Conservation (phyloP, 2,888 invertebrate species). For the Lepidochrysops patricia region DNA sequence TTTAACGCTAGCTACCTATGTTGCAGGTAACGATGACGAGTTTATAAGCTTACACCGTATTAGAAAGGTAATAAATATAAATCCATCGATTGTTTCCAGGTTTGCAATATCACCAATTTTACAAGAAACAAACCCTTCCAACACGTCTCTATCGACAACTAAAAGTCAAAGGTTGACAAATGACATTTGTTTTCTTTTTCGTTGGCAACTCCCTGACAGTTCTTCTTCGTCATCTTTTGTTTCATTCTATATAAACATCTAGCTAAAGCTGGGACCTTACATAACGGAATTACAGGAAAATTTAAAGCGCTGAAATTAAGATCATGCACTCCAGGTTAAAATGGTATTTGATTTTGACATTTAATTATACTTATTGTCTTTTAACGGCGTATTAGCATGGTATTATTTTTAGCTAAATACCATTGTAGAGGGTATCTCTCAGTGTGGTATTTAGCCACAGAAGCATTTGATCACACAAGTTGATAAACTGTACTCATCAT, state of each 20-base stretch:
- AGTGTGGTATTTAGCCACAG: no score
- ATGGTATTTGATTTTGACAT: not conserved
- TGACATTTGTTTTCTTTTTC: not conserved
- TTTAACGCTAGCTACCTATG: not conserved
- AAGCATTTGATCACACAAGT: no score
- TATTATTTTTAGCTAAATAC: not conserved
- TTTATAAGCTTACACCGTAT: not conserved
- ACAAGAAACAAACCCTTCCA: not conserved
- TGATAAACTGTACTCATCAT: no score
- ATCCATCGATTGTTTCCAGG: not conserved
- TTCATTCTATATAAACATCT: no score
- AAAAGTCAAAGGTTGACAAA: constrained; percentile 11
- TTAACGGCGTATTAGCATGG: not conserved
- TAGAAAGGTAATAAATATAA: not conserved
- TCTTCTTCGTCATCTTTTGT: not conserved
- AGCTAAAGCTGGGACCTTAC: no score
- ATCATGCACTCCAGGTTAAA: no score
- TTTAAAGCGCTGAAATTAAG: no score
- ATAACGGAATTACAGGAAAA: no score
- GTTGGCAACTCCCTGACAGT: not conserved
- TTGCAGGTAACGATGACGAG: not conserved
- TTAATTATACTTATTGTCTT: no score
- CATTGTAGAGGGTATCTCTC: no score
- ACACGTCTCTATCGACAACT: constrained; percentile 14
- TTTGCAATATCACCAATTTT: not conserved